Percentiles rank a stretch among this genome's conserved stretches.
Evolutionary conservation across 2,797 vertebrate genomes (phyloP).

Genomic region (Synanceia verrucosa): DNA sequence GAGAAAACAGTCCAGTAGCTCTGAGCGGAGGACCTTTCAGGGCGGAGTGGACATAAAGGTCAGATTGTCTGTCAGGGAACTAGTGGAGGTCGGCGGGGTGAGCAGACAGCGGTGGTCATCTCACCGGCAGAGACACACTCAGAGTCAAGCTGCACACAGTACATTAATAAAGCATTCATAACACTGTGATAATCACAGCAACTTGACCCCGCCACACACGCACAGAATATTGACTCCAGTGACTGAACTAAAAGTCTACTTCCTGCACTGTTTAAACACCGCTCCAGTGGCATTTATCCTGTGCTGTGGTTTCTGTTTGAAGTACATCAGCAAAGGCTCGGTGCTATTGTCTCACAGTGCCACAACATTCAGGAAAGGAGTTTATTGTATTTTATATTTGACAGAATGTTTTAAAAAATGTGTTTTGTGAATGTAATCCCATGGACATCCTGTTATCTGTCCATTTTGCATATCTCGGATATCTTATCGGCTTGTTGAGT

Average conservation of each 20-base stretch:
- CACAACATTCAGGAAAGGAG: background rate
- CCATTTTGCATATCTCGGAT: constrained; percentile 30
- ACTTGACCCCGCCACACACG: constrained; percentile 2
- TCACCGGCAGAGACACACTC: background rate
- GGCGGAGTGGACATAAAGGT: constrained; percentile 48
- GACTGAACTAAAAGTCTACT: constrained; percentile 14
- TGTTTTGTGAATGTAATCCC: constrained; percentile 38
- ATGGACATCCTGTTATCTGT: constrained; percentile 29
- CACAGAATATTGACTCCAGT: constrained; percentile 19
- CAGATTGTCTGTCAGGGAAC: constrained; percentile 35
- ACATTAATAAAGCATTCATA: constrained; percentile 57
- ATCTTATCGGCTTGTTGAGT: constrained; percentile 31
- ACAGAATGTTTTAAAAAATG: constrained; percentile 3
- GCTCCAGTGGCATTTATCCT: constrained; percentile 7
- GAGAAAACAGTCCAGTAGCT: background rate
- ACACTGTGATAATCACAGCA: constrained; percentile 24
- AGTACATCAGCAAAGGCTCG: constrained; percentile 9
- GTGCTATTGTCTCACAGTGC: constrained; percentile 9
- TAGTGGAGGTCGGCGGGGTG: background rate
- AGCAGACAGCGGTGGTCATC: constrained; percentile 24
- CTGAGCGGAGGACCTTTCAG: background rate
- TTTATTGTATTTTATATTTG: background rate
- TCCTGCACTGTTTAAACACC: constrained; percentile 20
- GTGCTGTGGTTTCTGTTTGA: constrained; percentile 19
- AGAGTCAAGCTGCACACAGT: constrained; percentile 7